phyloP scores from a whole-genome alignment of 2,888 invertebrate species.

The Entomobrya multifasciata region DNA sequence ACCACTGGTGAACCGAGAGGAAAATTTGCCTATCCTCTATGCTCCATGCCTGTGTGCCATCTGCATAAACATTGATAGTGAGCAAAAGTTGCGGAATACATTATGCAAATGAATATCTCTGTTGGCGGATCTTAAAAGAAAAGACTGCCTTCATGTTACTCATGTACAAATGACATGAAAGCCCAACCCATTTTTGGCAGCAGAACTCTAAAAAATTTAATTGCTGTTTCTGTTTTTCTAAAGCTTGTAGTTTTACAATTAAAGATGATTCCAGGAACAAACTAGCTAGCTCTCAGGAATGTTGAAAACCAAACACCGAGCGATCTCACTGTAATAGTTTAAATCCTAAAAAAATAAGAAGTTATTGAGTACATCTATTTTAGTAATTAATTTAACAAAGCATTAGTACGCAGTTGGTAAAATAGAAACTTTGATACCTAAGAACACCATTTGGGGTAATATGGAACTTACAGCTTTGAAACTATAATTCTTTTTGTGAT shows the following conservation, averaged over 20 bases:
- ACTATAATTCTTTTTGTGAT: no score
- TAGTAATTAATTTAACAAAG: no score
- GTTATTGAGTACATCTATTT: no score
- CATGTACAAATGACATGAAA: constrained; percentile 57
- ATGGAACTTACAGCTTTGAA: no score
- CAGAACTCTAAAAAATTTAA: no score
- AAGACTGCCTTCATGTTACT: constrained; percentile 55
- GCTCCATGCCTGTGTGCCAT: background rate
- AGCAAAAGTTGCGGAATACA: constrained; percentile 62
- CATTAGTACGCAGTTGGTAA: no score
- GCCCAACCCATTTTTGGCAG: constrained; percentile 64
- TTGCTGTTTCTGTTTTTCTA: background rate
- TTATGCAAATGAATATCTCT: constrained; percentile 62
- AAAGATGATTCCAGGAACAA: background rate
- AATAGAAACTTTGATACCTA: no score
- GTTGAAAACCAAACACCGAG: no score
- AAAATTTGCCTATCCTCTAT: no score
- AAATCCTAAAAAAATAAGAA: no score
- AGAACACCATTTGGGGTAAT: no score
- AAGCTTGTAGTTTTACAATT: constrained; percentile 6
- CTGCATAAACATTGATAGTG: constrained; percentile 18
- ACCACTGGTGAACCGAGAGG: background rate
- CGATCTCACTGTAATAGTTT: no score
- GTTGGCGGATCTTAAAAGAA: constrained; percentile 66
- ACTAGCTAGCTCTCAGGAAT: background rate